These are phyloP conservation scores for Smithornis capensis DNA, from an alignment of 2,113 vertebrate genomes.

Conservation along the genomic window DNA sequence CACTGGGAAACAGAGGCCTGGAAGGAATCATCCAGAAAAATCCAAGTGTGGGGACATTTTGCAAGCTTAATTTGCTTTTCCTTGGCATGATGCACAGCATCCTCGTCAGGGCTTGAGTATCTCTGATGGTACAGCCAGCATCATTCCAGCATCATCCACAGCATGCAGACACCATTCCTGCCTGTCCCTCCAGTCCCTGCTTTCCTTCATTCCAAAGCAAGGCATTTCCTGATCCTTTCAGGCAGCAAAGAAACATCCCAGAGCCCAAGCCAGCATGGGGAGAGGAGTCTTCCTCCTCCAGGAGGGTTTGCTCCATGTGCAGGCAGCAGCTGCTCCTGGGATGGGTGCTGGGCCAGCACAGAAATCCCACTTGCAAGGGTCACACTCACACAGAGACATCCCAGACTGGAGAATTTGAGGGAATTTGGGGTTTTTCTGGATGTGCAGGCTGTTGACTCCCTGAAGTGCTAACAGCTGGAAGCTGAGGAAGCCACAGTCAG, in stretches of 20 bases:
- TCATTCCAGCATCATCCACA: background rate
- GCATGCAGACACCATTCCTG: background rate
- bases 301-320: background rate
- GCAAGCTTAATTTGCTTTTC: background rate
- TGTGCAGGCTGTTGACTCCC: background rate
- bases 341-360: background rate
- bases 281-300: background rate
- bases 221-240: background rate
- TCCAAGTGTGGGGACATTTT: background rate
- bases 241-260: fast-evolving
- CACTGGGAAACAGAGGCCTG: background rate
- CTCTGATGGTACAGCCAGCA: background rate
- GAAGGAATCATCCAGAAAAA: background rate
- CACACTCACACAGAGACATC: background rate
- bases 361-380: background rate
- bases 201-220: background rate
- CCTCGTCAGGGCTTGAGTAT: background rate
- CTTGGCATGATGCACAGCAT: background rate
- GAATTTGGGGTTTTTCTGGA: background rate
- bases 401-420: fast-evolving
- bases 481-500: background rate
- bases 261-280: fast-evolving
- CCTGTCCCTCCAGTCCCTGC: background rate
- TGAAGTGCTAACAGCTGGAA: background rate
- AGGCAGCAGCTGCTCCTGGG: background rate